A percentile compares a stretch with the other conserved stretches of the same genome.
Conservation (phyloP, 2,797 vertebrate genomes). For the Dryobates pubescens region DNA sequence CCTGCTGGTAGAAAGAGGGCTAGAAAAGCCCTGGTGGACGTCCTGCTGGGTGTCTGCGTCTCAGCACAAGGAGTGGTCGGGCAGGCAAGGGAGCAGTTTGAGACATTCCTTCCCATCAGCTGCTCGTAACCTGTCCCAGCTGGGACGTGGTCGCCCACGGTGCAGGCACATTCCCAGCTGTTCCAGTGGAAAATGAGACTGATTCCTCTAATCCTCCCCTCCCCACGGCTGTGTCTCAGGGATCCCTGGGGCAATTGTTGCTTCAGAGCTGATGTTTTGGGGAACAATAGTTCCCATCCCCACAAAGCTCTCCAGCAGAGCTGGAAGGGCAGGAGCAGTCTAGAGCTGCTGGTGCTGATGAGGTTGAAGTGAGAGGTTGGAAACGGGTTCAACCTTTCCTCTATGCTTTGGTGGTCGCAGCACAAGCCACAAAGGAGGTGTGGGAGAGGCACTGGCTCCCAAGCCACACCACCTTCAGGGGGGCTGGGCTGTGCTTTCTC, state of each 20-base stretch:
- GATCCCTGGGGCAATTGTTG: neutral
- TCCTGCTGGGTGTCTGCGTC: neutral
- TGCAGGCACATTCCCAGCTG: neutral
- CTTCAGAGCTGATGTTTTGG: neutral
- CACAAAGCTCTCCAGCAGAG: neutral
- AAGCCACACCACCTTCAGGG: neutral
- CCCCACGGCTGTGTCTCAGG: neutral
- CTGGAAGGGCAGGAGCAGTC: neutral
- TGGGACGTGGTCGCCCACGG: neutral
- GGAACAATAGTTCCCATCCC: neutral
- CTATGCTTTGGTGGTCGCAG: neutral
- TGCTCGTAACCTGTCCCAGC: neutral
- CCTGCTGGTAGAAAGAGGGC: neutral
- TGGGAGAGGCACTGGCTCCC: neutral
- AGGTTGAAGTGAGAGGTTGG: neutral
- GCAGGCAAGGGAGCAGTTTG: neutral
- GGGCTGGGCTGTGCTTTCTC: neutral
- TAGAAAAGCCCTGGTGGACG: neutral
- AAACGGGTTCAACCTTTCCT: neutral
- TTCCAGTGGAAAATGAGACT: constrained; percentile 8
- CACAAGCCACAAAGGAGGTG: neutral
- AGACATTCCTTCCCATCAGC: constrained; percentile 1
- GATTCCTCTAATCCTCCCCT: constrained; percentile 16
- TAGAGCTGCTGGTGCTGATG: neutral
- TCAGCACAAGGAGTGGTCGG: accelerated